Percentiles rank a stretch among this genome's conserved stretches.
Evolutionary conservation across 2,113 vertebrate species (phyloP).

Genomic region (Nibea albiflora): DNA sequence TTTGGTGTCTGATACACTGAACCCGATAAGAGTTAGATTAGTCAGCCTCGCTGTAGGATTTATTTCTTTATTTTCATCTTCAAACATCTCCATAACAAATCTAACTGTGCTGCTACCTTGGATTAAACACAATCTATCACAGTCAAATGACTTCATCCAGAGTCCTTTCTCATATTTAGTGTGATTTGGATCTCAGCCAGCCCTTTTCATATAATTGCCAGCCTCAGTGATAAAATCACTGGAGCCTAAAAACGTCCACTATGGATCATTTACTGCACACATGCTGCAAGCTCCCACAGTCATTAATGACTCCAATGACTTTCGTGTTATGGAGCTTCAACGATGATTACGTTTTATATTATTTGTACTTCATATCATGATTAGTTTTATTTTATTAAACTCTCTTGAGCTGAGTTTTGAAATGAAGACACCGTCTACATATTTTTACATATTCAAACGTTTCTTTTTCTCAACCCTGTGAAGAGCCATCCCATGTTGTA

Average conservation of each 20-base stretch:
- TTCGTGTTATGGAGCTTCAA: not conserved
- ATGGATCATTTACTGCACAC: slow-evolving; percentile 48
- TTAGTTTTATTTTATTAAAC: not conserved
- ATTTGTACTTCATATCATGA: not conserved
- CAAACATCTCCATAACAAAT: not conserved
- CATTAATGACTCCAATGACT: not conserved
- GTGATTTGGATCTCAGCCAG: slow-evolving; percentile 41
- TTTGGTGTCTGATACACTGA: not conserved
- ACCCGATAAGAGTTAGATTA: not conserved
- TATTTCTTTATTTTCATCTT: not conserved
- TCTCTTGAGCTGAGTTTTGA: not conserved
- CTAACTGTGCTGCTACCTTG: not conserved
- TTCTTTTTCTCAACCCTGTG: not conserved
- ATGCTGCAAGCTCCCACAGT: not conserved
- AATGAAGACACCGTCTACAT: too few species aligned
- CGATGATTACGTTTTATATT: not conserved
- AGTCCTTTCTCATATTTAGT: slow-evolving; percentile 38
- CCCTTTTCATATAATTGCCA: slow-evolving; percentile 1
- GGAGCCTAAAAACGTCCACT: slow-evolving; percentile 31
- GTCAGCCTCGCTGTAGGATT: too few species aligned
- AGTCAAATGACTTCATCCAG: slow-evolving; percentile 26
- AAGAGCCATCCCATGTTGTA: slow-evolving; percentile 30
- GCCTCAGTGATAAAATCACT: slow-evolving; percentile 30
- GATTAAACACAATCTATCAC: slow-evolving; percentile 1
- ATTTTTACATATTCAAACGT: not conserved